phyloP scores from a whole-genome alignment of 2,888 invertebrate species.

The Phytoseiulus persimilis region DNA sequence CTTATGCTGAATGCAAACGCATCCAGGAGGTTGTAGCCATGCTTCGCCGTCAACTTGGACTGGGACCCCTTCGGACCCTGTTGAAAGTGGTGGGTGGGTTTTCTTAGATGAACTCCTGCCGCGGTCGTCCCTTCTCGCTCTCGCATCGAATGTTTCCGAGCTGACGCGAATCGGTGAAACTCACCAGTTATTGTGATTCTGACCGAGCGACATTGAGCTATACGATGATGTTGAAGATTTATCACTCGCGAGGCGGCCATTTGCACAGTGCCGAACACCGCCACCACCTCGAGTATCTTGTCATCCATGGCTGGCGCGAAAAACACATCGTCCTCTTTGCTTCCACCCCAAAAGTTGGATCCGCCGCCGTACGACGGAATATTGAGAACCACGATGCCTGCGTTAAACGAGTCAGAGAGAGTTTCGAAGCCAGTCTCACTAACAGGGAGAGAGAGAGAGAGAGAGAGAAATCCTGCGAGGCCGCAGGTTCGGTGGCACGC shows the following conservation, averaged over 20 bases:
- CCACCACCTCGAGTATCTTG: constrained; percentile 88
- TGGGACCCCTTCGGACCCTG: constrained; percentile 71
- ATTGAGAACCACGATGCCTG: constrained; percentile 82
- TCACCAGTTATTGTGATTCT: constrained; percentile 84
- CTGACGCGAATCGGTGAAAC: constrained; percentile 46
- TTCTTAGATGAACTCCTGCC: too few relatives aligned
- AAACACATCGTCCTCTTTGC: constrained; percentile 81
- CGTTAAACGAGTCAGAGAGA: background rate
- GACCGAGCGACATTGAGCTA: constrained; percentile 85
- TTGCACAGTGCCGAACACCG: constrained; percentile 93
- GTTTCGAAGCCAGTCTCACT: too few relatives aligned
- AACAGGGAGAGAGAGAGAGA: too few relatives aligned
- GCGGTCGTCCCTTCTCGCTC: too few relatives aligned
- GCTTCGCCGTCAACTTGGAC: constrained; percentile 96
- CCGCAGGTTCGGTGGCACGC: too few relatives aligned
- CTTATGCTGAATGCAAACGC: constrained; percentile 89
- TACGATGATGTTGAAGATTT: constrained; percentile 90
- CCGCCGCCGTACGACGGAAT: constrained; percentile 96
- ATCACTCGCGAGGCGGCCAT: constrained; percentile 92
- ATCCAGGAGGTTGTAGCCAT: constrained; percentile 93
- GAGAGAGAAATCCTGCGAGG: too few relatives aligned
- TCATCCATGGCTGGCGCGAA: constrained; percentile 90
- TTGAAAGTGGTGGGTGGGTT: constrained; percentile 47
- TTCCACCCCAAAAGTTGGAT: constrained; percentile 95
- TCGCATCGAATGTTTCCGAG: constrained; percentile 48